phyloP scores from a whole-genome alignment of 2,797 vertebrate genomes.

The Betta splendens region DNA sequence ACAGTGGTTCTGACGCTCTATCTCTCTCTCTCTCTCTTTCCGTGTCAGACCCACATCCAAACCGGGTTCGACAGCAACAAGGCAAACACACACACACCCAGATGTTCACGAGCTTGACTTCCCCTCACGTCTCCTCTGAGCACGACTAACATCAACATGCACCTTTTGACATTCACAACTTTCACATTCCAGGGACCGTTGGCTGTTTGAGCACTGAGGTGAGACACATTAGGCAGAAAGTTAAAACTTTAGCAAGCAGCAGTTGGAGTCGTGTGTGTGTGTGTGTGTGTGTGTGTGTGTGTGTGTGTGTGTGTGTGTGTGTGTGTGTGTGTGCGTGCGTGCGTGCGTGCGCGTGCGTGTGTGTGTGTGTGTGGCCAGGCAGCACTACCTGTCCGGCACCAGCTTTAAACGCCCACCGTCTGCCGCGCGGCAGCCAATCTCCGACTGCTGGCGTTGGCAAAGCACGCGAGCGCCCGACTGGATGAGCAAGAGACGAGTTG shows the following conservation, averaged over 20 bases:
- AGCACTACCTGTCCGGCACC: conserved; percentile 39
- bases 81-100: conserved; percentile 12
- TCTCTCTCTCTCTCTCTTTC: conserved; percentile 10
- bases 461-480: conserved; percentile 26
- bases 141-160: not conserved
- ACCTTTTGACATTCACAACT: not conserved
- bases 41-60: conserved; percentile 23
- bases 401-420: conserved; percentile 38
- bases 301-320: too few species aligned
- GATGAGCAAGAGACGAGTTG: conserved; percentile 30
- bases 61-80: conserved; percentile 27
- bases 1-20: conserved; percentile 21
- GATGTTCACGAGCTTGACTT: too few species aligned
- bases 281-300: too few species aligned
- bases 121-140: too few species aligned
- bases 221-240: too few species aligned
- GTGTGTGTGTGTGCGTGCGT: too few species aligned
- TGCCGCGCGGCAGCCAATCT: conserved; percentile 40
- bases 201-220: too few species aligned
- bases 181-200: not conserved
- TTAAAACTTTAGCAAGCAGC: too few species aligned
- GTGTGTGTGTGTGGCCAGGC: conserved; percentile 37
- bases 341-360: too few species aligned
- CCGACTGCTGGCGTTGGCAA: conserved; percentile 40
- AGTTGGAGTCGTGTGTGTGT: too few species aligned